Evolutionary conservation across 2,888 invertebrate species (phyloP), one percentile per base, ranked within the genome.

Genomic region (Coelogynopora nodosa): DNA sequence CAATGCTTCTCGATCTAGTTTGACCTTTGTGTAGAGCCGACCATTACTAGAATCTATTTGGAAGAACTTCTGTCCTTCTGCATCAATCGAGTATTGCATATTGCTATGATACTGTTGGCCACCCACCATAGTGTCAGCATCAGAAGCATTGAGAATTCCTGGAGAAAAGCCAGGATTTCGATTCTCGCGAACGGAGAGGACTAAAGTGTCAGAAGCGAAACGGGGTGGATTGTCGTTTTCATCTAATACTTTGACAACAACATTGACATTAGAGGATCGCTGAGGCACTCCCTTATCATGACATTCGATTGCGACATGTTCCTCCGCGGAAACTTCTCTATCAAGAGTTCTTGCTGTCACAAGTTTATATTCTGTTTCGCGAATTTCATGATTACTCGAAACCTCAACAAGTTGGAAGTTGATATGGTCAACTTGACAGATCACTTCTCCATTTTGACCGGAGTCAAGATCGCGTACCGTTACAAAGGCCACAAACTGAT

Each of bases 221-320:
- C 30, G 30, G 26, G 87, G 87, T 0, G 30, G n/a, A 80, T 87
- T 87, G 29, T 87, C 87, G 31, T 87, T 84, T 10, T 80, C 82
- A 29, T 87, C 87, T 1, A 31, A 28, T 26, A 87, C 67, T 30
- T 87, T 84, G 1, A 87, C 74, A 18, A 30, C 31, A n/a, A 87
- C n/a, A 18, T 27, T 31, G 28, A 27, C 28, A 30, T 80, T 23
- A 1, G 87, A 2, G 1, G 85, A 26, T 27, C 31, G 31, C 28
- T 26, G 26, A 1, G 87, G 87, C 26, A 23, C 26, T 23, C 87
- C 87, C 23, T 31, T 26, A 31, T 87, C 87, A 5, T 31, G 23
- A 28, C 85, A 86, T n/a, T 81, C 1, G n/a, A 87, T 30, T 23
- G 86, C 49, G 10, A 67, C 28, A 0, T 49, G 26, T 18, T 84